Base-by-base conservation (phyloP, 2,888 invertebrate species). In the Trichogramma dendrolimi region DNA sequence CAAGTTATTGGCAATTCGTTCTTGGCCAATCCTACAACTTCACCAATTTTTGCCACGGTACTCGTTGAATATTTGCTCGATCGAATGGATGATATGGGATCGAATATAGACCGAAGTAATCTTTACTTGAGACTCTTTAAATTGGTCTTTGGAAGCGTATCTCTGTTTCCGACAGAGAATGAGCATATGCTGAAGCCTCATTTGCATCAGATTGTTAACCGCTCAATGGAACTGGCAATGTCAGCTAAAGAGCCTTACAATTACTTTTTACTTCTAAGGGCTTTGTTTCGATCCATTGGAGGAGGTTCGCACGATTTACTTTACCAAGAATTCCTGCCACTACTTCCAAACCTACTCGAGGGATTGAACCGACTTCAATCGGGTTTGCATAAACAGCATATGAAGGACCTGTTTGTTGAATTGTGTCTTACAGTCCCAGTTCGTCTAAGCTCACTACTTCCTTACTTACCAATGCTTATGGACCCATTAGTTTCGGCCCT, bases 321-420 rank as follows among this genome's bases (percentile, higher is more conserved):
- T 7, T 99, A 99, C 78, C 96, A 97, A 80, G 98, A 99, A 80
- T 99, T 99, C 79, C 81, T 99, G 53, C 98, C 99, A 0, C 81
- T 99, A 38, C 80, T 99, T 40, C 98, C 99, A 0, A 96, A 94
- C 80, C 83, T 99, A 65, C 82, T 99, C 6, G 97, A 98, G 82
- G 96, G 87, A 80, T 81, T 99, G 61, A 99, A 99, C 80, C 87
- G 95, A 65, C 81, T 99, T 6, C 98, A 99, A 79, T 95, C 96
- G 75, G 96, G 96, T 4, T 85, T 95, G 38, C 97, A 98, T 76
- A 94, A 96, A 74, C 96, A 96, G 75, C 95, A 96, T 77, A 98
- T 99, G 95, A 96, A 97, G 78, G 99, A 99, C 82, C 83, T 99
- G 39, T 98, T 99, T 80, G 97, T 99, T 0, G 99, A 99, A 79